Evolutionary conservation across 53 echinoderm and acorn worm genomes (phyloP).

Genomic region (Luidia sarsii): DNA sequence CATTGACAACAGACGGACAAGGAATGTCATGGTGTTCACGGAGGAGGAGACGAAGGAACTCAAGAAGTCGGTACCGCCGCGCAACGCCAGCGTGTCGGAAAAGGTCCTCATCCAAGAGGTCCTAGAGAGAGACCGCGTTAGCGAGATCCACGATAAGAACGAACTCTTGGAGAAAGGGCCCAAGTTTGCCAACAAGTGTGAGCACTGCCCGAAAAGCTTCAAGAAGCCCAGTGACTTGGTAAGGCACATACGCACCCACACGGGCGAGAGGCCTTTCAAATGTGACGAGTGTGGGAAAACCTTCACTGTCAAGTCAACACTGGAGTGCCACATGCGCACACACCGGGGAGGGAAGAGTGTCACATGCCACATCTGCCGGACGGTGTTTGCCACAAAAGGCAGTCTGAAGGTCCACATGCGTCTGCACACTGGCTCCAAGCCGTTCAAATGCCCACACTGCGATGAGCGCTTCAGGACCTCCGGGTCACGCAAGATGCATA

Average conservation of each 20-base stretch:
- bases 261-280: constrained; percentile 94
- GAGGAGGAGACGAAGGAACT: constrained; percentile 81
- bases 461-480: constrained; percentile 91
- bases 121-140: constrained; percentile 80
- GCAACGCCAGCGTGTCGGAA: constrained; percentile 80
- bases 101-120: constrained; percentile 88
- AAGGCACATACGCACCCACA: constrained; percentile 90
- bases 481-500: constrained; percentile 92
- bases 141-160: constrained; percentile 84
- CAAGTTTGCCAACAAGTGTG: constrained; percentile 83
- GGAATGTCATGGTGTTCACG: constrained; percentile 74
- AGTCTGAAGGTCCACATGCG: constrained; percentile 99
- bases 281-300: constrained; percentile 83
- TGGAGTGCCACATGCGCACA: constrained; percentile 89
- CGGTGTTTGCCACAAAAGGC: constrained; percentile 90
- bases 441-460: constrained; percentile 95
- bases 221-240: constrained; percentile 96
- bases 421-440: constrained; percentile 93
- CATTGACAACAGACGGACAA: constrained; percentile 45
- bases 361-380: constrained; percentile 88
- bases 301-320: constrained; percentile 91
- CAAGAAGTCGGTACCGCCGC: constrained; percentile 64
- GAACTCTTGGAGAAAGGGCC: constrained; percentile 73
- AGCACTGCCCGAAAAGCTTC: constrained; percentile 87
- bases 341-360: constrained; percentile 86